phyloP scores from a whole-genome alignment of 2,797 vertebrate species.

The Poeciliopsis paucimaculata region DNA sequence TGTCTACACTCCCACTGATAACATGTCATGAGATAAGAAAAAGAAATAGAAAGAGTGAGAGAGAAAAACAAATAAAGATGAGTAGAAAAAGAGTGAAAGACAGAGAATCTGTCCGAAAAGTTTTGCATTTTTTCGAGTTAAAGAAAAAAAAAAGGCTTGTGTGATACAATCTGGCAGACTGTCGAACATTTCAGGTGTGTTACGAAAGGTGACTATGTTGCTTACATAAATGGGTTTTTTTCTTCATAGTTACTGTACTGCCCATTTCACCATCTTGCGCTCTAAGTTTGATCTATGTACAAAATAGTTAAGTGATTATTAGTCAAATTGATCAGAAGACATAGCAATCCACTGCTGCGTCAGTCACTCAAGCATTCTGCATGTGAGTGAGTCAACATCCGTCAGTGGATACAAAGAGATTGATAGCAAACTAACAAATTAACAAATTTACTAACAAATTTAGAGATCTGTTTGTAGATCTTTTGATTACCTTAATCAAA shows the following conservation, averaged over 20 bases:
- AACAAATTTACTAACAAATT: background rate
- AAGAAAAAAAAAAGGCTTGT: slow-evolving; percentile 32
- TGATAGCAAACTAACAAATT: too few species aligned
- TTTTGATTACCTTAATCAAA: too few species aligned
- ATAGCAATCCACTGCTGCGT: background rate
- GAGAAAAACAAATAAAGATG: background rate
- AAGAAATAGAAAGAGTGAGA: slow-evolving; percentile 1
- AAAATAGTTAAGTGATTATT: background rate
- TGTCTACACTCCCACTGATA: slow-evolving; percentile 68
- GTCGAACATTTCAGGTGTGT: background rate
- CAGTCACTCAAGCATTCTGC: background rate
- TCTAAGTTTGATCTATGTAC: background rate
- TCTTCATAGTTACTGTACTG: background rate
- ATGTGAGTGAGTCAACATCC: background rate
- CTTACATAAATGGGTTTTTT: background rate
- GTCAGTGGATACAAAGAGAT: background rate
- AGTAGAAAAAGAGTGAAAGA: slow-evolving; percentile 19
- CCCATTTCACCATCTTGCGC: background rate
- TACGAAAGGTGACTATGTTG: background rate
- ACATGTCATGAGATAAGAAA: slow-evolving; percentile 21
- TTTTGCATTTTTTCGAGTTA: slow-evolving; percentile 27
- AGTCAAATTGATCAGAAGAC: background rate
- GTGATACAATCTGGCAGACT: slow-evolving; percentile 73
- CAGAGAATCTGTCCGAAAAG: background rate
- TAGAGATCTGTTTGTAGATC: background rate